A percentile compares a stretch with the other conserved stretches of the same genome.
phyloP scores from a whole-genome alignment of 1,140 invertebrate genomes.

The Brachionus rotundiformis region DNA sequence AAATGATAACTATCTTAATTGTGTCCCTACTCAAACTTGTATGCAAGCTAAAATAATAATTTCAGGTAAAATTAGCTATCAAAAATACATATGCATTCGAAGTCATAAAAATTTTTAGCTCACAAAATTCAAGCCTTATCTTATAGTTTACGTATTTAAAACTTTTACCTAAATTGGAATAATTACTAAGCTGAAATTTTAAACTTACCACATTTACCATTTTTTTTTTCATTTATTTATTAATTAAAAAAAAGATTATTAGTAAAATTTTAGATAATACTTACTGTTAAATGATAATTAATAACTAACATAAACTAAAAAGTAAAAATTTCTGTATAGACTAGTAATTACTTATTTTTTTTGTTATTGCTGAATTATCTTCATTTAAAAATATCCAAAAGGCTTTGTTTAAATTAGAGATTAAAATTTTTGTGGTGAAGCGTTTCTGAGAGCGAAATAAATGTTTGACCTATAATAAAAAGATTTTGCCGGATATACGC shows the following conservation, averaged over 20 bases:
- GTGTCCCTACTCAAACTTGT: neutral
- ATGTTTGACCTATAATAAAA: neutral
- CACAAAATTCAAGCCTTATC: neutral
- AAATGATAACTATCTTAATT: no score
- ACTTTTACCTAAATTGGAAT: neutral
- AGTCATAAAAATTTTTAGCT: neutral
- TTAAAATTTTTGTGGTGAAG: constrained; percentile 19
- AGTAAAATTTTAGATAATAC: no score
- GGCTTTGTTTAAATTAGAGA: neutral
- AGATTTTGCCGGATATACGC: constrained; percentile 24
- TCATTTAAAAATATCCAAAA: neutral
- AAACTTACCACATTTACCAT: neutral
- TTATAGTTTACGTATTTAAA: neutral
- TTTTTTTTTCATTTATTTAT: neutral
- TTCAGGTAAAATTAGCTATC: neutral
- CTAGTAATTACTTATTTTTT: neutral
- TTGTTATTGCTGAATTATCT: neutral
- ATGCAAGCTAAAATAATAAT: neutral
- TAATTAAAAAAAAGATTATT: no score
- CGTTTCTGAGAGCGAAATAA: neutral
- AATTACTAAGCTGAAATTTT: neutral
- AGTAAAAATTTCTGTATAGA: neutral
- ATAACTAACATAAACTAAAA: neutral
- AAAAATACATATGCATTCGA: neutral
- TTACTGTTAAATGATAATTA: neutral